Evolutionary conservation across 2,113 vertebrate genomes (phyloP), one percentile per base, ranked within the genome.

Genomic region (Chelonoidis abingdonii): DNA sequence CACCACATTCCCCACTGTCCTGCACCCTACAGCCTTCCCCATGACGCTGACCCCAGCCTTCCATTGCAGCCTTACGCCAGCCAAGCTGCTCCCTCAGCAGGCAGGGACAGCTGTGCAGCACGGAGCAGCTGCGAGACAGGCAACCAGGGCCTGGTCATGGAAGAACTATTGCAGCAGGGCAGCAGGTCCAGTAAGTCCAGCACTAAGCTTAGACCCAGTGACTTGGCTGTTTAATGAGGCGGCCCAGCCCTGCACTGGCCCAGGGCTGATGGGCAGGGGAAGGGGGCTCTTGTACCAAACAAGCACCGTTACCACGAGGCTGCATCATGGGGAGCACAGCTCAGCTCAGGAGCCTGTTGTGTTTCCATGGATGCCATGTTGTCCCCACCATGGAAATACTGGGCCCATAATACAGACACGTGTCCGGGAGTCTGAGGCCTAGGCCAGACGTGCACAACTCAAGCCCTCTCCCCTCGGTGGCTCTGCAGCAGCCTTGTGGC

Each of bases 131-230:
- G 1, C 98, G 98, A 56, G 98, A 98, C 95, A 97, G 96, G 84
- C 98, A 17, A 8, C 62, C 62, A 17, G 62, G 62, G 9, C 3
- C 56, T 27, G 56, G 57, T 2, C 65, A 97, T 87, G 97, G 97
- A 8, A 98, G 84, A 97, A 96, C 78, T 96, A 97, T 57, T 98
- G 98, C 17, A 92, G 97, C 81, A 22, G 24, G 97, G 97, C 76
- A 98, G 98, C 93, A 97, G 98, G 89, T 98, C 97, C 31, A 98
- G 98, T 96, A 98, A 98, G 47, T 98, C 98, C 94, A 98, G 93
- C 88, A 98, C 96, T 89, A 98, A 98, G 87, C 98, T 97, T 79
- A 97, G 98, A 83, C 88, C 98, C 38, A 98, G 98, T 4, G 98
- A 98, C 89, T 97, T 99, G 54, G 98, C 98, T 87, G 98, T 99